phyloP scores from a whole-genome alignment of 2,797 vertebrate species.

The Scomberomorus guttatus region DNA sequence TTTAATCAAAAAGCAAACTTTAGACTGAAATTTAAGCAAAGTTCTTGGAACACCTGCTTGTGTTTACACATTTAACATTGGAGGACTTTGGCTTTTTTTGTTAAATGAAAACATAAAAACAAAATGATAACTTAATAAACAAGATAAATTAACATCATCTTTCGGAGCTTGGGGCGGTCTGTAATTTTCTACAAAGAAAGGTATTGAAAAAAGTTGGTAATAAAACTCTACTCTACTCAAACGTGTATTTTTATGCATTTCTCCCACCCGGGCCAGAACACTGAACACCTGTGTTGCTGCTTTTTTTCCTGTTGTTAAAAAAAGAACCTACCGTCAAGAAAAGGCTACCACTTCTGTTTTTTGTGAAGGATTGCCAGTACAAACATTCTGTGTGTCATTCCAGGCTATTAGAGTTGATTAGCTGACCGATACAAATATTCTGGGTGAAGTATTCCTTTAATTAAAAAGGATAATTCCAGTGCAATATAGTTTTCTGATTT shows the following conservation, averaged over 20 bases:
- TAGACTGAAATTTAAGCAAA: not conserved
- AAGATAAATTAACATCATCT: not conserved
- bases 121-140: no score
- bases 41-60: not conserved
- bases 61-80: not conserved
- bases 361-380: not conserved
- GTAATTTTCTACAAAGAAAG: no score
- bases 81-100: not conserved
- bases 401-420: not conserved
- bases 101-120: not conserved
- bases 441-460: conserved; percentile 4
- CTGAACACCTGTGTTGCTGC: not conserved
- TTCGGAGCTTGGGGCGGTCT: not conserved
- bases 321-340: not conserved
- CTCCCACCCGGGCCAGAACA: not conserved
- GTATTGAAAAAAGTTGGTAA: not conserved
- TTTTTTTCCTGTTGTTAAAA: not conserved
- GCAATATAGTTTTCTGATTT: not conserved
- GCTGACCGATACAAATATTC: not conserved
- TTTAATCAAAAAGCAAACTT: no score
- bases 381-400: not conserved
- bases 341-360: not conserved
- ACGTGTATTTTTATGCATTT: no score
- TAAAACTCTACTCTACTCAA: not conserved
- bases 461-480: conserved; percentile 1